Percentiles rank a stretch among this genome's conserved stretches.
Evolutionary conservation across 2,888 invertebrate genomes (phyloP).

Genomic region (Apotomis betuletana): DNA sequence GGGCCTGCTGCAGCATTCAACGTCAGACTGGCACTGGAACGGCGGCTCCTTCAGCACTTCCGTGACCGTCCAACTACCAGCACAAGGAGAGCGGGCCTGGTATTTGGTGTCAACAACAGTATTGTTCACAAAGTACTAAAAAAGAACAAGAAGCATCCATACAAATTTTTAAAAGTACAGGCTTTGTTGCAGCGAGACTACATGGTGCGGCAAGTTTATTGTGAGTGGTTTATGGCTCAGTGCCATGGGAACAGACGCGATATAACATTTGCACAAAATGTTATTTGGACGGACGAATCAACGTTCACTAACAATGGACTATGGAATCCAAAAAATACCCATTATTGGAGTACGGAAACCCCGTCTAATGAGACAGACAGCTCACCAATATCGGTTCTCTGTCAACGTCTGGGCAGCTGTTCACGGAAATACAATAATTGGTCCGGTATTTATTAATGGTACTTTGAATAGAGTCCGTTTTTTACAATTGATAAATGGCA

Average conservation of each 20-base stretch:
- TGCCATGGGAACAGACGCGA: too few relatives aligned
- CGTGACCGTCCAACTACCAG: conserved; percentile 9
- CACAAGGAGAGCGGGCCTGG: not conserved
- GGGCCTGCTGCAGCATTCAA: too few relatives aligned
- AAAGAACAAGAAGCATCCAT: not conserved
- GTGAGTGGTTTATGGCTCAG: too few relatives aligned
- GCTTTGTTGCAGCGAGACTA: not conserved
- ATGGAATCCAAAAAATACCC: not conserved
- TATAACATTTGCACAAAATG: not conserved
- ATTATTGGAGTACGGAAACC: not conserved
- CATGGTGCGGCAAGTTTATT: not conserved
- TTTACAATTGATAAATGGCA: too few relatives aligned
- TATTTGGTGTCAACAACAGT: not conserved
- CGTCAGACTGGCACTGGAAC: conserved; percentile 4
- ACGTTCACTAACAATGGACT: conserved; percentile 1
- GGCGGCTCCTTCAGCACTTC: conserved; percentile 3
- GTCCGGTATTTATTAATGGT: too few relatives aligned
- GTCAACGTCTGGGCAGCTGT: too few relatives aligned
- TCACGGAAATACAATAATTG: too few relatives aligned
- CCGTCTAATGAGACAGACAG: too few relatives aligned
- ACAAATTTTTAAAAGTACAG: not conserved
- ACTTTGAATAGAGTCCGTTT: too few relatives aligned
- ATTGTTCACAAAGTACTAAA: not conserved
- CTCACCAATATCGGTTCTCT: too few relatives aligned
- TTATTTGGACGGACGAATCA: not conserved